Evolutionary conservation across 2,797 vertebrate species (phyloP).

Genomic region (Apogon talboti): DNA sequence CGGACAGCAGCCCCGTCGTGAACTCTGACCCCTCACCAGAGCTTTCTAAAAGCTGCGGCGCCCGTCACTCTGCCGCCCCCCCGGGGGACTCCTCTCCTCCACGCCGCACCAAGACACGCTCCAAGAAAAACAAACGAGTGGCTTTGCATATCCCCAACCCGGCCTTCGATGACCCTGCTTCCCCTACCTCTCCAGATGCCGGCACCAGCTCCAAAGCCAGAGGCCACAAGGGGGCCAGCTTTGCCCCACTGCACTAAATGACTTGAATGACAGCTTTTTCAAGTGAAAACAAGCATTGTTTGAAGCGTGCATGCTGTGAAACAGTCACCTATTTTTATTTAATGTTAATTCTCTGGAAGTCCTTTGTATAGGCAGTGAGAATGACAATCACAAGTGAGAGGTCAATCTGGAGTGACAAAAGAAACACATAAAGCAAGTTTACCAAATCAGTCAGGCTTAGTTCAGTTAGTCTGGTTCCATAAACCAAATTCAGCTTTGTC

Average conservation of each 20-base stretch:
- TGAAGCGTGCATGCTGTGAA: slow-evolving; percentile 59
- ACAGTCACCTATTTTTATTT: slow-evolving; percentile 22
- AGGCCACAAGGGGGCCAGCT: slow-evolving; percentile 42
- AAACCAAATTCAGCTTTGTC: no score
- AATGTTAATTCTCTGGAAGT: slow-evolving; percentile 17
- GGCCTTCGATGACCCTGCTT: slow-evolving; percentile 26
- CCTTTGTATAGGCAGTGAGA: neutral
- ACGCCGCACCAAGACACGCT: slow-evolving; percentile 40
- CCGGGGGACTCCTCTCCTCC: slow-evolving; percentile 39
- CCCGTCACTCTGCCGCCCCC: slow-evolving; percentile 33
- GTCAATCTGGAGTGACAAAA: neutral
- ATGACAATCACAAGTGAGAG: slow-evolving; percentile 32
- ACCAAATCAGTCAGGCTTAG: no score
- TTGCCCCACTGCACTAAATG: slow-evolving; percentile 51
- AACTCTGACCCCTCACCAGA: slow-evolving; percentile 56
- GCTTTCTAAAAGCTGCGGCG: slow-evolving; percentile 39
- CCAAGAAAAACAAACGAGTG: slow-evolving; percentile 58
- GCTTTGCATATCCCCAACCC: slow-evolving; percentile 53
- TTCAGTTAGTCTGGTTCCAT: no score
- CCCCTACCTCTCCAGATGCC: slow-evolving; percentile 46
- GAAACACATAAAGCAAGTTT: neutral
- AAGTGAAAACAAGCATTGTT: slow-evolving; percentile 26
- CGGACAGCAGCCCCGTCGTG: slow-evolving; percentile 22
- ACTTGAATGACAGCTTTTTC: slow-evolving; percentile 8
- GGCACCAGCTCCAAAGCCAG: slow-evolving; percentile 32